A percentile compares a stretch with the other conserved stretches of the same genome.
phyloP scores from a whole-genome alignment of 2,113 vertebrate genomes.

The Capreolus pygargus region DNA sequence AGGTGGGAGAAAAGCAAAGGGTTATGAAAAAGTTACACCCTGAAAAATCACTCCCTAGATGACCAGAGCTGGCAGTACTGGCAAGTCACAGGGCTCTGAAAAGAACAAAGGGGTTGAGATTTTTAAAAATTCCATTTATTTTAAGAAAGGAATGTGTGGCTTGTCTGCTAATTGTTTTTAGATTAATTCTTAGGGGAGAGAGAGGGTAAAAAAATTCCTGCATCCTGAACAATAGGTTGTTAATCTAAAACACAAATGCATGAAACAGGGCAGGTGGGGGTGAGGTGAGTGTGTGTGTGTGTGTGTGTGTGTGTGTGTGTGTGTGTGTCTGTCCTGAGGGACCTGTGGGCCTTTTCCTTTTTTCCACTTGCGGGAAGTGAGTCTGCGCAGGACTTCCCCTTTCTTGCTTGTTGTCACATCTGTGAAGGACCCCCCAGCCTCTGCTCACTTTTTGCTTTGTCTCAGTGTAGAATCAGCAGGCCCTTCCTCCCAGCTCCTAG shows the following conservation, averaged over 20 bases:
- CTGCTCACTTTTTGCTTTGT: not conserved
- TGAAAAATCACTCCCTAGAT: constrained; percentile 11
- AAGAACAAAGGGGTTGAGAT: constrained; percentile 39
- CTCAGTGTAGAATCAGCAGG: not conserved
- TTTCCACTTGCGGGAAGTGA: not conserved
- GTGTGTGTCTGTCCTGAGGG: not conserved
- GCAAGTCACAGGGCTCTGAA: not conserved
- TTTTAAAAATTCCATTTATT: constrained; percentile 42
- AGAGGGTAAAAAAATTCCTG: constrained; percentile 28
- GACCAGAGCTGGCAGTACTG: constrained; percentile 15
- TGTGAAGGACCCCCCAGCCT: not conserved
- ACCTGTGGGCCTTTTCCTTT: not conserved
- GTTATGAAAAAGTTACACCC: not conserved
- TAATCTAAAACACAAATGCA: constrained; percentile 54
- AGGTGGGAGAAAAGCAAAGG: not conserved
- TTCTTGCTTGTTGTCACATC: not conserved
- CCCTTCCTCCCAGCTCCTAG: not conserved
- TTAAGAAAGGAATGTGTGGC: constrained; percentile 67
- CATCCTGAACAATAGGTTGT: constrained; percentile 48
- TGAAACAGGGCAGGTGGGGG: not conserved
- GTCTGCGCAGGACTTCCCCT: not conserved
- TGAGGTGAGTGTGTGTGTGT: not conserved
- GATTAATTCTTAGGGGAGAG: constrained; percentile 37
- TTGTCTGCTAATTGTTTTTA: constrained; percentile 60
- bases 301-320: not conserved